Base-by-base conservation (phyloP, 1,140 invertebrate species). In the Glomeris maerens region DNA sequence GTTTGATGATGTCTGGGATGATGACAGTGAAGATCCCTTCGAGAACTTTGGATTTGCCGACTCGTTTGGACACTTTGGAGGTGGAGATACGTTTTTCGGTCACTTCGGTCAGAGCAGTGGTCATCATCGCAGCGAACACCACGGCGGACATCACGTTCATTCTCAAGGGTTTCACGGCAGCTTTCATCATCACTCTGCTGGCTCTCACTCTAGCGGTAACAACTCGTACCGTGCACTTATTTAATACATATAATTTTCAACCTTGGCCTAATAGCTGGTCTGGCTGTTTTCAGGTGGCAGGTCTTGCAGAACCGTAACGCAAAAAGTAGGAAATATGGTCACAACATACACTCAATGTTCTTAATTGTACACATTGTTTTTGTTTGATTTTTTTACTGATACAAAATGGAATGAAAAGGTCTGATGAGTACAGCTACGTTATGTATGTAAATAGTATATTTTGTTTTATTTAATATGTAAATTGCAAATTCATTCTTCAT, bases 301-400 rank as follows among this genome's bases (percentile, higher is more conserved):
- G 54, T 49, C 44, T 63, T 69, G 66, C 44, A 52, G 53, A 21
- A 67, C 65, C 5, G 62, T 71, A 1, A 71, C 66, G 1, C 62
- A 70, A 55, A 49, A 62, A 48, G 57, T 65, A 28, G 67, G 68
- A 27, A 68, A 68, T 52, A 65, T 60, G 45, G 60, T 70, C 14
- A 64, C 67, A 10, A 69, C 68, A 0, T 68, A 69, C 48, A 71
- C 67, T 4, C 62, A 68, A 38, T 71, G 69, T 53, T 67, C 65
- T 7, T 65, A 62, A n/a, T n/a, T n/a, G n/a, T n/a, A n/a, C n/a
- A n/a, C n/a, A n/a, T n/a, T n/a, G n/a, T n/a, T n/a, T n/a, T n/a
- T n/a, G n/a, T n/a, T n/a, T n/a, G n/a, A n/a, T n/a, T n/a, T n/a
- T n/a, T n/a, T n/a, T n/a, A n/a, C n/a, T n/a, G n/a, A n/a, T n/a